Conservation (phyloP, 2,888 invertebrate genomes). For the Dusona sp. region DNA sequence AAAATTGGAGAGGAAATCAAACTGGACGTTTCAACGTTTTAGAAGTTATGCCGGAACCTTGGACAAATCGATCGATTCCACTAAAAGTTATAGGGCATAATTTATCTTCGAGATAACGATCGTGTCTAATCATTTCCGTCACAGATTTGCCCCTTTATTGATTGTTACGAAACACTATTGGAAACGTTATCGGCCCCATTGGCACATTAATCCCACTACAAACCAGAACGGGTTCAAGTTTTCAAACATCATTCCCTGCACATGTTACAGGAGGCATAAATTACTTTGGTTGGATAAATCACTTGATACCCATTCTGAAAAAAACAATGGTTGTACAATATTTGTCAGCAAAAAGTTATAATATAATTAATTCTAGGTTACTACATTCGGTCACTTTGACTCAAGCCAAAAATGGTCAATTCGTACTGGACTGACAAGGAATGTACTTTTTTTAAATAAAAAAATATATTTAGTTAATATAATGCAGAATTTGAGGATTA, state of each 20-base stretch:
- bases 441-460: not conserved
- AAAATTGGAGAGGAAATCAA: not conserved
- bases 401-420: too few relatives aligned
- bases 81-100: constrained; percentile 17
- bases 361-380: not conserved
- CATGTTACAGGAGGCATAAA: not conserved
- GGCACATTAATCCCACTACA: not conserved
- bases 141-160: not conserved
- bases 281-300: not conserved
- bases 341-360: not conserved
- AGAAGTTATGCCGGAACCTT: not conserved
- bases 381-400: not conserved
- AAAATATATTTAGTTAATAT: too few relatives aligned
- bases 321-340: not conserved
- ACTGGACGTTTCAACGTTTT: not conserved
- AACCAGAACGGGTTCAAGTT: not conserved
- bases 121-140: constrained; percentile 24
- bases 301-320: not conserved
- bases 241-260: not conserved
- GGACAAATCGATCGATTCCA: constrained; percentile 25
- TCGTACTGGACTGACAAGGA: too few relatives aligned
- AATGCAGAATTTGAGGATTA: too few relatives aligned
- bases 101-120: constrained; percentile 22
- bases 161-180: constrained; percentile 15
- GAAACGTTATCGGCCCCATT: constrained; percentile 1